These are phyloP conservation scores for Orthosia incerta DNA, from an alignment of 2,888 invertebrate genomes.

Conservation along the genomic window DNA sequence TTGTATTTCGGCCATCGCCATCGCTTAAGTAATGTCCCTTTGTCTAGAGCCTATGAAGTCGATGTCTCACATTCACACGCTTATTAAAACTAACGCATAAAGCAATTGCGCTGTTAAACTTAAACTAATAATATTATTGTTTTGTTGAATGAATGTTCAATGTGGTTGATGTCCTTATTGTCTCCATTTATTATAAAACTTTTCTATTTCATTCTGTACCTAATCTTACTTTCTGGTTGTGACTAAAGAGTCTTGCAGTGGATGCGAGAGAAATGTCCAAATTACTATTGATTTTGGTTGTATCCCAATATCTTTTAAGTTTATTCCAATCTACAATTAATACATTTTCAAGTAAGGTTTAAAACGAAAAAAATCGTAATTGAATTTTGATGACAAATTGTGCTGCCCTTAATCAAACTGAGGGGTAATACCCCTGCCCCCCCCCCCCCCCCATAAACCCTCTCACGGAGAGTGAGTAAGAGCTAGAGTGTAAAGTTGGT, in stretches of 20 bases:
- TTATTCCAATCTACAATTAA: not conserved
- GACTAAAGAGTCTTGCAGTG: not conserved
- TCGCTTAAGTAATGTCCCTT: too few species aligned
- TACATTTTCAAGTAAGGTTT: not conserved
- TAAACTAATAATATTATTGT: conserved; percentile 12
- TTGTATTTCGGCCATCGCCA: too few species aligned
- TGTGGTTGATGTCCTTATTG: conserved; percentile 20
- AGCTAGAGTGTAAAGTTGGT: conserved; percentile 68
- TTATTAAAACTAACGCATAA: conserved; percentile 48
- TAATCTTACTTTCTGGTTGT: conserved; percentile 2
- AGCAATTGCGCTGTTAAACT: conserved; percentile 52
- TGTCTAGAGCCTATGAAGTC: conserved; percentile 22
- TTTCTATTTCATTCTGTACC: conserved; percentile 8
- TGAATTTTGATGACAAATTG: not conserved
- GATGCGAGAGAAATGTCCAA: not conserved
- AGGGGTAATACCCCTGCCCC: not conserved
- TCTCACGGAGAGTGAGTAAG: conserved; percentile 57
- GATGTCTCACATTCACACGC: conserved; percentile 53
- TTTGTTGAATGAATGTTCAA: conserved; percentile 41
- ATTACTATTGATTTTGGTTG: not conserved
- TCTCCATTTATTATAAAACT: not conserved
- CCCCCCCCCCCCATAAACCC: conserved; percentile 2
- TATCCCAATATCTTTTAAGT: not conserved
- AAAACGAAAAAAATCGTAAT: not conserved
- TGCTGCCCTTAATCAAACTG: not conserved